A percentile compares a stretch with the other conserved stretches of the same genome.
Conservation (phyloP, 2,797 vertebrate species). For the Pantherophis vulpinus region DNA sequence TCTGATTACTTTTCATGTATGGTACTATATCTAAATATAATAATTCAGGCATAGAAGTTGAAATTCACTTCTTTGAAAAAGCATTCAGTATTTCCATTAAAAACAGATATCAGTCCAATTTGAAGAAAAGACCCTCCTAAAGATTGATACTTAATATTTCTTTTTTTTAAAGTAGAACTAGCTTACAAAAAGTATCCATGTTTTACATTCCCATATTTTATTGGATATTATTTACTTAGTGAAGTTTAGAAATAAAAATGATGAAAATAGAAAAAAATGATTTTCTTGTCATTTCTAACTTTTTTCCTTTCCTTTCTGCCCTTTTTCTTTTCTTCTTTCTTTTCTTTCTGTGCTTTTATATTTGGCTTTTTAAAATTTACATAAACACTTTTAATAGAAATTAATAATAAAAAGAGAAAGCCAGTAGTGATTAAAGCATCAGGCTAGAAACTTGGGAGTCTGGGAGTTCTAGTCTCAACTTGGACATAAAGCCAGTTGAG, state of each 20-base stretch:
- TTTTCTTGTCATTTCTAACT: neutral
- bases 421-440: too few relatives aligned
- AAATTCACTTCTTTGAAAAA: neutral
- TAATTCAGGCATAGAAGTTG: neutral
- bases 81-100: neutral
- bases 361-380: neutral
- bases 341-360: neutral
- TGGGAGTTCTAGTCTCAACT: too few relatives aligned
- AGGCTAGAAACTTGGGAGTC: too few relatives aligned
- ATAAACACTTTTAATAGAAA: neutral
- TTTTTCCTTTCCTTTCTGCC: neutral
- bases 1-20: neutral
- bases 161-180: conserved; percentile 24
- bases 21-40: neutral
- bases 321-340: neutral
- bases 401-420: neutral
- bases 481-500: too few relatives aligned
- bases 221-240: conserved; percentile 18
- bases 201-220: neutral
- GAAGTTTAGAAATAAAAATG: neutral
- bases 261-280: neutral
- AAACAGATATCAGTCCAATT: neutral
- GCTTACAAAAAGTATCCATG: rapidly evolving
- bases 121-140: neutral
- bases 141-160: neutral